These are phyloP conservation scores for Chrysotoxum bicinctum DNA, from an alignment of 2,888 invertebrate genomes.

Conservation along the genomic window DNA sequence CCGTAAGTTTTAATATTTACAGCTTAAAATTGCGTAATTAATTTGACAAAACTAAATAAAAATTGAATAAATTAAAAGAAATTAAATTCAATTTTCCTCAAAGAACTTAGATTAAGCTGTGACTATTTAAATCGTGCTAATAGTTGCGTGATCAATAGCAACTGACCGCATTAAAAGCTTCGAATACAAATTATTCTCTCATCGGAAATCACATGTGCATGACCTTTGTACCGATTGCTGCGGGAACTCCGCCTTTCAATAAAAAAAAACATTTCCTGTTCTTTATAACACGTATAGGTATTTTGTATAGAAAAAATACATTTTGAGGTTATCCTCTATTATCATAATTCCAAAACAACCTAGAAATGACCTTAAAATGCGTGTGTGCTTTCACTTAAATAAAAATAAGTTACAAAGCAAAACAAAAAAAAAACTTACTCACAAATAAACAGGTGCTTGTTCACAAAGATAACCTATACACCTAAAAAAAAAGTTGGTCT, in stretches of 20 bases:
- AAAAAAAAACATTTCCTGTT: constrained; percentile 48
- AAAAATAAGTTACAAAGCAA: constrained; percentile 9
- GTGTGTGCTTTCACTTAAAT: constrained; percentile 63
- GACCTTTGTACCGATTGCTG: constrained; percentile 51
- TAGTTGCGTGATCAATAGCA: constrained; percentile 34
- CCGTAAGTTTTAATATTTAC: too few relatives aligned
- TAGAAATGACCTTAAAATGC: constrained; percentile 66
- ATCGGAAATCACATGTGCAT: constrained; percentile 9
- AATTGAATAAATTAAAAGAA: background rate
- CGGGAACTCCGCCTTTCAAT: constrained; percentile 7
- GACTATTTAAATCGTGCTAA: constrained; percentile 5
- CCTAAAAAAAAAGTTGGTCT: constrained; percentile 5
- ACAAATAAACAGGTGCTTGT: constrained; percentile 59
- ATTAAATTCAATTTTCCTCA: background rate
- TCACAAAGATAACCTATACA: constrained; percentile 18
- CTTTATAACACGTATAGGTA: background rate
- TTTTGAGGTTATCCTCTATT: constrained; percentile 56
- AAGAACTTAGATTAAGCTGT: background rate
- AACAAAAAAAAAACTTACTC: constrained; percentile 29
- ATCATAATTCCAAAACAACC: constrained; percentile 48
- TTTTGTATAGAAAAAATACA: constrained; percentile 10
- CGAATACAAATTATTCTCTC: constrained; percentile 7
- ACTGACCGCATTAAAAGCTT: constrained; percentile 25
- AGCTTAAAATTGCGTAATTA: too few relatives aligned
- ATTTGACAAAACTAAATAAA: too few relatives aligned